Evolutionary conservation across 2,113 vertebrate species (phyloP).

Genomic region (Dendropsophus ebraccatus): DNA sequence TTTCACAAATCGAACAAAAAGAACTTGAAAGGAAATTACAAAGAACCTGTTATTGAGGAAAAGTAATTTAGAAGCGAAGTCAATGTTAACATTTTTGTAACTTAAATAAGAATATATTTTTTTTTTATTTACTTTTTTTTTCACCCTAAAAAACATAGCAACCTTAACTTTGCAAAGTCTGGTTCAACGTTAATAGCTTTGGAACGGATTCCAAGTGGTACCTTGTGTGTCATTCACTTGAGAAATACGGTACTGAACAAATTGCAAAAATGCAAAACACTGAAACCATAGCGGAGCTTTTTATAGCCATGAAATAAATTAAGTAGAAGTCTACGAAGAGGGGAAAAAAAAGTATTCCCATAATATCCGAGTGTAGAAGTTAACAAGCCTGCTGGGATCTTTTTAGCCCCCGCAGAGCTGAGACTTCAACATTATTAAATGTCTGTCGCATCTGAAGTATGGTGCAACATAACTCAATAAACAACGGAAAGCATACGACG

Average conservation of each 20-base stretch:
- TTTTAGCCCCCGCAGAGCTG: constrained; percentile 76
- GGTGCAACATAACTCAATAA: constrained; percentile 71
- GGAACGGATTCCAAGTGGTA: constrained; percentile 52
- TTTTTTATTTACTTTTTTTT: neutral
- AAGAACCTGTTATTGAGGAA: too few species aligned
- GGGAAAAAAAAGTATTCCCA: constrained; percentile 74
- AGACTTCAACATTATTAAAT: constrained; percentile 78
- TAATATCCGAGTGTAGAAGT: constrained; percentile 75
- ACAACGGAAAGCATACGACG: constrained; percentile 68
- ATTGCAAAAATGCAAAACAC: constrained; percentile 58
- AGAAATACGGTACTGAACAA: constrained; percentile 59
- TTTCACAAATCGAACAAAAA: too few species aligned
- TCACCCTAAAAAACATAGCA: too few species aligned
- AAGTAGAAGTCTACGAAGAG: constrained; percentile 70
- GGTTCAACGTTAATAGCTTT: constrained; percentile 52
- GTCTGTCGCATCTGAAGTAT: constrained; percentile 71
- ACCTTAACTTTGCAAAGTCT: neutral
- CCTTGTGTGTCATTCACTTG: constrained; percentile 59
- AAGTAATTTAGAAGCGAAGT: too few species aligned
- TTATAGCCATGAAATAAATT: constrained; percentile 73
- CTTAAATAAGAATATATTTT: neutral
- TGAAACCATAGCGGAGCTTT: constrained; percentile 63
- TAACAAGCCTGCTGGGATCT: constrained; percentile 82
- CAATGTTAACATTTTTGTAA: too few species aligned
- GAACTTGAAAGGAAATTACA: too few species aligned